Base-by-base conservation (phyloP, 1,140 invertebrate genomes). In the Drosophila gunungcola region DNA sequence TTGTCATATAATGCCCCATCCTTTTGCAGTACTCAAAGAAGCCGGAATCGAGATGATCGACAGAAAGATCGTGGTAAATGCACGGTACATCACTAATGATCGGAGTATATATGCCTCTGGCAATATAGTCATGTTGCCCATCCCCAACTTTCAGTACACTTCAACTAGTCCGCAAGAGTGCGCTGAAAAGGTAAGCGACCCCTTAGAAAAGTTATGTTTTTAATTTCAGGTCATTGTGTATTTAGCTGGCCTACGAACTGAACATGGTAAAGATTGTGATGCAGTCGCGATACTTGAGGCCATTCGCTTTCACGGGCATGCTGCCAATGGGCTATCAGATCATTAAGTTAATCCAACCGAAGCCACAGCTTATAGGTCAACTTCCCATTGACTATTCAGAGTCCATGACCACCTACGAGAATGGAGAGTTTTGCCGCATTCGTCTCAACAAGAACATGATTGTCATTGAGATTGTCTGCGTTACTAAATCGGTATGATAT, bases 81-180 rank as follows among this genome's bases (percentile, higher is more conserved):
- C 62, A 10, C 16, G 64, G 0, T 88, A 63, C 21, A 41, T 56
- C 21, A 88, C 83, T 0, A 70, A 57, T 7, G 83, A 88, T 60
- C 62, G 54, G 1, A 57, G 60, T 9, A 88, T 88, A 3, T 88
- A 64, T 63, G 84, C 83, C 4, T 52, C 52, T 25, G 83, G 83
- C 3, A 46, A 77, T 46, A 42, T 80, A 0, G 0, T 2, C 2
- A 57, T 83, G 1, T 0, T 6, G 0, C 46, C 58, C 3, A 13
- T 11, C n/a, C 49, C 55, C 3, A 80, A 39, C 34, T 83, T 83
- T 42, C 83, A 88, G 48, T 89, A 73, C 32, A 41, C 4, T 0
- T 3, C 56, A 2, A 63, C 53, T 10, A 76, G 32, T 39, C 65
- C 78, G 3, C 13, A 58, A 2, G 83, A 88, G 39, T 55, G 67